Evolutionary conservation across 2,888 invertebrate species (phyloP).

Genomic region (Epirrhoe tristata): DNA sequence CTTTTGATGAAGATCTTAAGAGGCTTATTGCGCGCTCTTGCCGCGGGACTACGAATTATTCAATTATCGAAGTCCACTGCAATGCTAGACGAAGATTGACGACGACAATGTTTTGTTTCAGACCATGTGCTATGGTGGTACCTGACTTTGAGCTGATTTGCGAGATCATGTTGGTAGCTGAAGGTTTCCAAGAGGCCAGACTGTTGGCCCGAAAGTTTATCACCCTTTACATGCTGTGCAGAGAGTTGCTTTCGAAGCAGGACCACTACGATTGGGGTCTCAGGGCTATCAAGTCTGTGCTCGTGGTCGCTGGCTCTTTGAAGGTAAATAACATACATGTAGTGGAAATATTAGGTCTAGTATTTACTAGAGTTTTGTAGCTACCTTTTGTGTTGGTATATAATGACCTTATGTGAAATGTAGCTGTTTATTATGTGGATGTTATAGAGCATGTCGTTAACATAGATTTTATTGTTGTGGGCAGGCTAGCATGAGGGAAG

Average conservation of each 20-base stretch:
- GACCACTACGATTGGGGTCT: slow-evolving; percentile 99
- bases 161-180: slow-evolving; percentile 98
- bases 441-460: slow-evolving; percentile 21
- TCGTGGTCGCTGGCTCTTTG: slow-evolving; percentile 96
- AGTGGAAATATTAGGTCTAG: background rate
- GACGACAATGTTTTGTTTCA: slow-evolving; percentile 63
- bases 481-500: slow-evolving; percentile 29
- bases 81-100: too few species aligned
- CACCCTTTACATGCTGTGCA: slow-evolving; percentile 95
- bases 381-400: background rate
- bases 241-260: slow-evolving; percentile 95
- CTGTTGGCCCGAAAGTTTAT: slow-evolving; percentile 96
- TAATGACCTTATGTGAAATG: background rate
- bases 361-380: background rate
- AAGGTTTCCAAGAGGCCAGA: slow-evolving; percentile 97
- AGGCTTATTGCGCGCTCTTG: too few species aligned
- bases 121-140: slow-evolving; percentile 99
- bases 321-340: slow-evolving; percentile 82
- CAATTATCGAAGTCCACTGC: background rate
- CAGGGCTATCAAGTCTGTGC: slow-evolving; percentile 96
- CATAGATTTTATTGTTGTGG: slow-evolving; percentile 27
- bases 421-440: slow-evolving; percentile 6
- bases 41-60: too few species aligned
- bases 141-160: slow-evolving; percentile 98
- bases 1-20: too few species aligned